Evolutionary conservation across 2,888 invertebrate genomes (phyloP), one percentile per base, ranked within the genome.

Genomic region (Bombylius major): DNA sequence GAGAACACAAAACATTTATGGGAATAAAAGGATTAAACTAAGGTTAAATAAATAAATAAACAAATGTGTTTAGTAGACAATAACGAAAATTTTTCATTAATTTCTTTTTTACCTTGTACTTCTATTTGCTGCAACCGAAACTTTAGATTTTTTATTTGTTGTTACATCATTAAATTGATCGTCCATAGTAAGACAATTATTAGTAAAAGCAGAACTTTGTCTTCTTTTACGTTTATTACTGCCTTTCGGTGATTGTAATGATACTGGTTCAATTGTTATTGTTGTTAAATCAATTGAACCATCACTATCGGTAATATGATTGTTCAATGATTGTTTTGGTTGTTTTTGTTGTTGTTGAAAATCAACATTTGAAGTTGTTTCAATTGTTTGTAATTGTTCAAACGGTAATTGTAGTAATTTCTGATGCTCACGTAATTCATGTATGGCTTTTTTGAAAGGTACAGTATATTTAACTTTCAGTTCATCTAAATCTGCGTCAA

Each of bases 381-480:
- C n/a, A 23, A 39, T 44, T 33, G 54, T n/a, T 32, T 12, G 65
- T 56, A 72, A 73, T 14, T 63, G 60, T 51, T 67, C 64, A 6
- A 67, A 65, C 0, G 78, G 76, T 64, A 75, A 71, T n/a, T 68
- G 66, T 45, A 79, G 64, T 50, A 83, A 66, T 60, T 77, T 75
- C 66, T 83, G 83, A 71, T 88, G 85, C 52, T 80, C 77, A 54
- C 77, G 76, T 52, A 89, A 69, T 66, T 89, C 89, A 58, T 83
- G 82, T 62, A 81, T 78, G 3, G 89, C 85, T 66, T 82, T 82
- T 58, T 78, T 82, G 71, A 84, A 81, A 5, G 61, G 57, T n/a
- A n/a, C n/a, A 0, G 63, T 59, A 31, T 62, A 62, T 56, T 69
- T 70, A 55, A 78, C 75, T 69, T 80, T 79, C 45, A 82, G 67